Base-by-base conservation (phyloP, 2,797 vertebrate genomes). In the Acanthurus lineatus region DNA sequence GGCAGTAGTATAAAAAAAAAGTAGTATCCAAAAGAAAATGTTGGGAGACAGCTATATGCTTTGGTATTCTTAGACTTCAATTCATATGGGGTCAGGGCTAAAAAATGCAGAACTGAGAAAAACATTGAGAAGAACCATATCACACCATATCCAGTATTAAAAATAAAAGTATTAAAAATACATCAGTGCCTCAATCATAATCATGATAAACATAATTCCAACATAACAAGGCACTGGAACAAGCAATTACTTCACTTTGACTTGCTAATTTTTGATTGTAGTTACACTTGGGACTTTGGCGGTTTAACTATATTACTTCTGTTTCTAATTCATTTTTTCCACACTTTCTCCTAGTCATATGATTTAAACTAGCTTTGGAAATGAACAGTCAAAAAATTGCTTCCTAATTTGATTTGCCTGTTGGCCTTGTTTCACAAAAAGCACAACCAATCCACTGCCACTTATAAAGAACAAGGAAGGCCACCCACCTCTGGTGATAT, bases 351-450 rank as follows among this genome's bases (percentile, higher is more conserved):
- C 6, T 6, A 17, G 57, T 59, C 38, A 65, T 12, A 72, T 19
- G 47, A 69, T 65, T 28, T 58, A 40, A 62, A 20, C 3, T 9
- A 52, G 53, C 56, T 82, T 62, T 48, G 38, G 12, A 68, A 20
- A 6, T 57, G 53, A 75, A 71, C 44, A 81, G 25, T 67, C 44
- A 81, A 65, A 68, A 35, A 54, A 75, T 70, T 74, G 65, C 44
- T 79, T 70, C 59, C 57, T 75, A 57, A 79, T 82, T 78, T 72
- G 3, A 84, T 77, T 79, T 73, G 15, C 54, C 45, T 65, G 17
- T 57, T 59, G 67, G 40, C 71, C 77, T 88, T 73, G 60, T 54
- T 54, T 60, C 47, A 64, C 69, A 58, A 89, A 86, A 89, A 83
- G 87, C 73, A 76, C 81, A 87, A 81, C 49, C 68, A 80, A 73